Conservation (phyloP, 1,140 invertebrate species). For the Drosophila subpulchrella region DNA sequence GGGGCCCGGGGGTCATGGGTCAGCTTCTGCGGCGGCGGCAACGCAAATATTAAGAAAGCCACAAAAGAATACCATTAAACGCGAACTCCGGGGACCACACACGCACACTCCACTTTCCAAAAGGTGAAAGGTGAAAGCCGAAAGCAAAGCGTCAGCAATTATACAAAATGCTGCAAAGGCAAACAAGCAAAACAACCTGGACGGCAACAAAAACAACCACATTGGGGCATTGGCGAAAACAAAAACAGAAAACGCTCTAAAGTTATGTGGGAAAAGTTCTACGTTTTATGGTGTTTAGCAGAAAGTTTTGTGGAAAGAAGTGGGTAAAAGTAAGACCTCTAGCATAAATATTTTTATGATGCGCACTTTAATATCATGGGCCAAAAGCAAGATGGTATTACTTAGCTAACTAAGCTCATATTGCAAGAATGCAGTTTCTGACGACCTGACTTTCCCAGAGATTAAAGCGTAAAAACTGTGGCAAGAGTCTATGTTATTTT, state of each 20-base stretch:
- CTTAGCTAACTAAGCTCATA: conserved; percentile 26
- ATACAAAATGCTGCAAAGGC: conserved; percentile 55
- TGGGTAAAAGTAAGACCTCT: conserved; percentile 6
- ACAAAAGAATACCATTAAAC: conserved; percentile 62
- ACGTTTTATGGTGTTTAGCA: conserved; percentile 59
- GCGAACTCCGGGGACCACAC: conserved; percentile 10
- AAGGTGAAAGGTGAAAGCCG: conserved; percentile 57
- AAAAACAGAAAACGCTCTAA: conserved; percentile 38
- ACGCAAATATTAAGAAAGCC: conserved; percentile 63
- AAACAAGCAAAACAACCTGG: conserved; percentile 23
- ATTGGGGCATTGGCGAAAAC: conserved; percentile 17
- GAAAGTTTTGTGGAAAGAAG: conserved; percentile 26
- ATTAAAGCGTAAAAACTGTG: conserved; percentile 2
- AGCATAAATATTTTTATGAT: conserved; percentile 50
- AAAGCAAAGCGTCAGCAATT: conserved; percentile 77
- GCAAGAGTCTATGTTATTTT: no score
- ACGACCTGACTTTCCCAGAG: conserved; percentile 2
- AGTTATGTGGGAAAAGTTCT: conserved; percentile 51
- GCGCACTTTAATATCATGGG: conserved; percentile 33
- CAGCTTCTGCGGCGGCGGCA: conserved; percentile 17
- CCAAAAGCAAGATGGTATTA: conserved; percentile 30
- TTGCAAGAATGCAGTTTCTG: conserved; percentile 30
- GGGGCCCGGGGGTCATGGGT: conserved; percentile 17
- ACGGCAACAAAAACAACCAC: conserved; percentile 24
- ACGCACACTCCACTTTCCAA: conserved; percentile 11